Evolutionary conservation across 2,797 vertebrate species (phyloP).

Genomic region (Crypturellus tataupa): DNA sequence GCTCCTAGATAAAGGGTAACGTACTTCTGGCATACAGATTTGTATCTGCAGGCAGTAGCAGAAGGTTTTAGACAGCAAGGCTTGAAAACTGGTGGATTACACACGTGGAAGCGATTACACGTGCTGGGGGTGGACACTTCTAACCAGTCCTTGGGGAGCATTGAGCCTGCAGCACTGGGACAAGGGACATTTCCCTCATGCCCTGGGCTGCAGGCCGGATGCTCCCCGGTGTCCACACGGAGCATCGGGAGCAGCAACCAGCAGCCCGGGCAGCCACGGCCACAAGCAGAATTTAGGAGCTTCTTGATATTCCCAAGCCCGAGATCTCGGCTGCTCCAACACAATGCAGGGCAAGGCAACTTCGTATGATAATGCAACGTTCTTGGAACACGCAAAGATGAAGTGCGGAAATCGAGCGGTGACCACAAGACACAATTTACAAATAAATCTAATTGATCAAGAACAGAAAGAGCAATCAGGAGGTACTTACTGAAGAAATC

Average conservation of each 20-base stretch:
- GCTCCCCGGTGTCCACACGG: neutral
- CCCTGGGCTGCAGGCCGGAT: neutral
- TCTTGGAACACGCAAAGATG: neutral
- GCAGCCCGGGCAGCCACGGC: neutral
- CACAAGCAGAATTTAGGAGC: neutral
- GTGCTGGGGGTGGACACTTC: neutral
- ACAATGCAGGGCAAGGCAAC: rapidly evolving
- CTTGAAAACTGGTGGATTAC: neutral
- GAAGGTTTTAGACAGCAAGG: neutral
- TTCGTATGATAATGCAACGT: neutral
- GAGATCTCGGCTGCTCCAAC: neutral
- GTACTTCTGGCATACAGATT: neutral
- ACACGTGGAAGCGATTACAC: too few species aligned
- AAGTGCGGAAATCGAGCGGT: neutral
- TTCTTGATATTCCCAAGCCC: neutral
- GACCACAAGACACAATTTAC: neutral
- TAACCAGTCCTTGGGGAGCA: neutral
- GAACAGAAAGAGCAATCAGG: neutral
- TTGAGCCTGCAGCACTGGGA: neutral
- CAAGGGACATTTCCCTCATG: neutral
- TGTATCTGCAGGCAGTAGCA: neutral
- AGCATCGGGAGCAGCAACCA: neutral
- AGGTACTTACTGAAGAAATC: constrained; percentile 98
- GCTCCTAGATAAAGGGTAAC: neutral
- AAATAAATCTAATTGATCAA: constrained; percentile 3